Conservation (phyloP, 2,888 invertebrate genomes). For the Himalopsyche japonica region DNA sequence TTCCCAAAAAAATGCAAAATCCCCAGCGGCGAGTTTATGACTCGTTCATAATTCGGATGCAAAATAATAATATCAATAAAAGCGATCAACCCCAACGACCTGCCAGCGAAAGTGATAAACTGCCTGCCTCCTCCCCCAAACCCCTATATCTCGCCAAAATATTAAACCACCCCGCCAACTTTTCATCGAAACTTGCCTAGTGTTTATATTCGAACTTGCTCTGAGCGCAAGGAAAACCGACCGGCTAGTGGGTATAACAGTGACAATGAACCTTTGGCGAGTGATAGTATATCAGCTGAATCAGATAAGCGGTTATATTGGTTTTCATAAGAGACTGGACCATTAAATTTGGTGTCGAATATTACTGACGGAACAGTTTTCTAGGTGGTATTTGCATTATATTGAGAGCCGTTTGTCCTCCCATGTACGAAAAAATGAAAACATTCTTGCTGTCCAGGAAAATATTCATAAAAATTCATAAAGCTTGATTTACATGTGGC, state of each 20-base stretch:
- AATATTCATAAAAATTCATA: no score
- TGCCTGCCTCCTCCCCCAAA: neutral
- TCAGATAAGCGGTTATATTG: no score
- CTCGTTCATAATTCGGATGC: constrained; percentile 33
- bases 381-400: no score
- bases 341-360: no score
- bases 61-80: constrained; percentile 37
- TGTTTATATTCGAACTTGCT: neutral
- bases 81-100: constrained; percentile 24
- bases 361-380: no score
- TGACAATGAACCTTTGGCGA: no score
- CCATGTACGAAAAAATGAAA: no score
- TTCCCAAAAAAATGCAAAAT: neutral
- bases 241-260: neutral
- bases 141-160: neutral
- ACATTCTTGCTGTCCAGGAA: no score
- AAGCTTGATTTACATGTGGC: no score
- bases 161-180: neutral
- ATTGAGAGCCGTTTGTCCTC: no score
- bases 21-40: constrained; percentile 30
- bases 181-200: neutral
- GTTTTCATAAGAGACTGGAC: no score
- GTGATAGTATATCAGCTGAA: no score
- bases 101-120: constrained; percentile 31
- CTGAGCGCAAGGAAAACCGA: neutral